Evolutionary conservation across 2,888 invertebrate species (phyloP).

Genomic region (Neoitamus cyanurus): DNA sequence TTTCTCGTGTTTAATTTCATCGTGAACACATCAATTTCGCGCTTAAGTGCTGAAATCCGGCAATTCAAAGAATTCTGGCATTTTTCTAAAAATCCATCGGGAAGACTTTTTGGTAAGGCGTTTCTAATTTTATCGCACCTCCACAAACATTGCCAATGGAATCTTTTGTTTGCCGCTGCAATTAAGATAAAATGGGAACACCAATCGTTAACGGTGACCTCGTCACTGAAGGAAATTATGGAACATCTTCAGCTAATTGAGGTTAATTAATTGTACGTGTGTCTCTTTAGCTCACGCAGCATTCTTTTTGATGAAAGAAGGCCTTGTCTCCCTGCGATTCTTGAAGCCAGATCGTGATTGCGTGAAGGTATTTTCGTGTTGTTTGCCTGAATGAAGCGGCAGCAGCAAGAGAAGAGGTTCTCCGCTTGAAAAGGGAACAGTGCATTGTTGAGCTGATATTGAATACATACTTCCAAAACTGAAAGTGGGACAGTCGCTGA

Average conservation of each 20-base stretch:
- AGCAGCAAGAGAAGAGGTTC: neutral
- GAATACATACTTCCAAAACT: no score
- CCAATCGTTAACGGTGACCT: neutral
- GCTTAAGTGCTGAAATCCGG: neutral
- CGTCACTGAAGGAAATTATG: neutral
- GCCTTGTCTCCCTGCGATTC: neutral
- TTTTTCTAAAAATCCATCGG: neutral
- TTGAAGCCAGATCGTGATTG: neutral
- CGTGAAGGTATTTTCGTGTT: neutral
- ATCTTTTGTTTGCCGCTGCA: neutral
- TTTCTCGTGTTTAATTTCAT: conserved; percentile 7
- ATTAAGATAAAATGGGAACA: neutral
- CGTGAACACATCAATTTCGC: neutral
- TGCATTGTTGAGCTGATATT: neutral
- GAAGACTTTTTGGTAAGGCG: neutral
- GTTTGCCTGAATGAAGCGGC: neutral
- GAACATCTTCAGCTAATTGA: neutral
- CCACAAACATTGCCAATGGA: neutral
- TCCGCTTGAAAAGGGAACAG: neutral
- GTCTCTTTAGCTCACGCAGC: neutral
- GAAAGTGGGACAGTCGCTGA: no score
- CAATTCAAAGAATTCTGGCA: neutral
- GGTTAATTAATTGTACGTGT: neutral
- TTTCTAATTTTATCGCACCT: neutral
- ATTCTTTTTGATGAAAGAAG: neutral